A percentile compares a stretch with the other conserved stretches of the same genome.
Evolutionary conservation across 1,140 invertebrate species (phyloP).

Genomic region (Drosophila repletoides): DNA sequence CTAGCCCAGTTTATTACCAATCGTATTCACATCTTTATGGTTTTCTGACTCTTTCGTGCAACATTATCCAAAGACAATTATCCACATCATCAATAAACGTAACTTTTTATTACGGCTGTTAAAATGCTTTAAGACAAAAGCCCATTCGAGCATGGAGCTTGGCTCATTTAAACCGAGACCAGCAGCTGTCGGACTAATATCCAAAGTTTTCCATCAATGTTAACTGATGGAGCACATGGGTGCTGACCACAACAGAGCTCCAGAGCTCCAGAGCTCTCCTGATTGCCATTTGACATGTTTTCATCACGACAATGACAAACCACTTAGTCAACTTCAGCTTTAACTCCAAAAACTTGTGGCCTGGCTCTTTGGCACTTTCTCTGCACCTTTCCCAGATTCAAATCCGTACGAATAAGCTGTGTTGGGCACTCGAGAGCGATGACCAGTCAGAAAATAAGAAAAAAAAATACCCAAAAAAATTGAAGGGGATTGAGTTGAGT

Average conservation of each 20-base stretch:
- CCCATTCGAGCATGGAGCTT: background rate
- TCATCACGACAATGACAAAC: conserved; percentile 60
- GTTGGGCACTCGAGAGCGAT: conserved; percentile 61
- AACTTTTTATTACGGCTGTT: conserved; percentile 23
- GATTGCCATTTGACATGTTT: conserved; percentile 39
- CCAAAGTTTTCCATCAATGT: conserved; percentile 54
- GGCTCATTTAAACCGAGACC: conserved; percentile 1
- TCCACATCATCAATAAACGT: conserved; percentile 29
- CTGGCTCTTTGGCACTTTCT: conserved; percentile 58
- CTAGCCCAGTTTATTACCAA: too few species aligned
- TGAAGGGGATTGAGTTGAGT: conserved; percentile 19
- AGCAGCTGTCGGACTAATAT: conserved; percentile 15
- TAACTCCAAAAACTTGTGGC: conserved; percentile 6
- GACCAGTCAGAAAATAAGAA: conserved; percentile 49
- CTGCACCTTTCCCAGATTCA: conserved; percentile 58
- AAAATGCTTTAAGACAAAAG: conserved; percentile 21
- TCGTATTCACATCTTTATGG: too few species aligned
- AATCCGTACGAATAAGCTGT: conserved; percentile 45
- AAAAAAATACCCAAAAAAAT: conserved; percentile 32
- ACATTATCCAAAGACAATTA: conserved; percentile 21
- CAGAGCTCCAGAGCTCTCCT: conserved; percentile 11
- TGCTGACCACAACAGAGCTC: too few species aligned
- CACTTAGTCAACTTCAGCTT: conserved; percentile 49
- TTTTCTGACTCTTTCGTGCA: too few species aligned
- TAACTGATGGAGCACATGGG: conserved; percentile 39